These are phyloP conservation scores for Halcyon chelicuti DNA, from an alignment of 2,797 vertebrate species.

Conservation along the genomic window DNA sequence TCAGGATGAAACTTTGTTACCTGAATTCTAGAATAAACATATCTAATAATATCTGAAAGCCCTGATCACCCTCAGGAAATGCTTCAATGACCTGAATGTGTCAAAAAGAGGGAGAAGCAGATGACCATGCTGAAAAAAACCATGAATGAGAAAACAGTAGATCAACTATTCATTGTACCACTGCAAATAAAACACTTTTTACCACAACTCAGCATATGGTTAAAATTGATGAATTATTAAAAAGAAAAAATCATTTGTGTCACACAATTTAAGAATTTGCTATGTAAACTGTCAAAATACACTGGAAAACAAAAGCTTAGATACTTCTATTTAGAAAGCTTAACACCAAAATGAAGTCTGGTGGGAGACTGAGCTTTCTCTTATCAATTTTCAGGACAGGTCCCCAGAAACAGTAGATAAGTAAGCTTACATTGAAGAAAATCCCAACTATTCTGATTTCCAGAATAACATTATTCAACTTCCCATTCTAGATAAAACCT, in stretches of 20 bases:
- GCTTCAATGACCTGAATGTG: constrained; percentile 40
- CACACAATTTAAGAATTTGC: not conserved
- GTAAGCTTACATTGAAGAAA: not conserved
- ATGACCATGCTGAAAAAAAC: not conserved
- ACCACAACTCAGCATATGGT: not conserved
- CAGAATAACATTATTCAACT: not conserved
- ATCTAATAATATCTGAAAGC: not conserved
- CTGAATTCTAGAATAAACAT: not conserved
- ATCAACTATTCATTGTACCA: not conserved
- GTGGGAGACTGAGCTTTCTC: not conserved
- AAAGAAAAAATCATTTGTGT: not conserved
- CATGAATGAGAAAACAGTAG: not conserved
- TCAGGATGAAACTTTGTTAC: not conserved
- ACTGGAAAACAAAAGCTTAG: not conserved
- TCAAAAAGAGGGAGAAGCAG: constrained; percentile 13
- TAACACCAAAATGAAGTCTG: not conserved
- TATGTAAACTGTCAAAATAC: not conserved
- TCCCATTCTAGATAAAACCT: not conserved
- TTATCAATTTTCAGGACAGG: not conserved
- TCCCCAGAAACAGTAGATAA: not conserved
- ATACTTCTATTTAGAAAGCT: not conserved
- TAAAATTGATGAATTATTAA: not conserved
- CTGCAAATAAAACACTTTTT: not conserved
- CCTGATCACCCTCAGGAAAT: not conserved
- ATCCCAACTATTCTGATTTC: not conserved